phyloP scores from a whole-genome alignment of 2,113 vertebrate species.

The Perca fluviatilis region DNA sequence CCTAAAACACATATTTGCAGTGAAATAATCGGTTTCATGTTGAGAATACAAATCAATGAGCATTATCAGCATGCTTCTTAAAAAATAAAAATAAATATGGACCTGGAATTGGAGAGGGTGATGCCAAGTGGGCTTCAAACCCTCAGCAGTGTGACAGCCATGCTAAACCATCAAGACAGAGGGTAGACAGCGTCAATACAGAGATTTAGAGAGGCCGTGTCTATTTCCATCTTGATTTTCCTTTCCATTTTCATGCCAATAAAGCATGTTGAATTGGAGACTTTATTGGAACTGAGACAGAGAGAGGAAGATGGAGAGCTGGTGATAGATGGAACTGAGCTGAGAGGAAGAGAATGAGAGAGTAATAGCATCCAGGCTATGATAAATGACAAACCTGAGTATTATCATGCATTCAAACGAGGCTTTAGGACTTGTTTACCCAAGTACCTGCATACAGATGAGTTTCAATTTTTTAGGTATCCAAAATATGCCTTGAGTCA shows the following conservation, averaged over 20 bases:
- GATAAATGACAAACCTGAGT: not conserved
- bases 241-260: slow-evolving; percentile 34
- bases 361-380: not conserved
- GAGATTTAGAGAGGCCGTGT: not conserved
- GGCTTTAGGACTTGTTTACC: not conserved
- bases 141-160: not conserved
- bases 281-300: not conserved
- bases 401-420: slow-evolving; percentile 2
- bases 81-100: not conserved
- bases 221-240: not conserved
- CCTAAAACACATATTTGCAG: not conserved
- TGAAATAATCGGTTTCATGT: not conserved
- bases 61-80: not conserved
- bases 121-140: slow-evolving; percentile 9
- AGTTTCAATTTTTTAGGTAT: not conserved
- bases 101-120: not conserved
- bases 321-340: not conserved
- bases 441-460: not conserved
- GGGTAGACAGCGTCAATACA: not conserved
- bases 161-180: not conserved
- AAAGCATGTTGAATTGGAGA: slow-evolving; percentile 22
- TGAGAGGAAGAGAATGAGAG: not conserved
- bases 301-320: not conserved
- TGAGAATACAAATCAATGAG: slow-evolving; percentile 6
- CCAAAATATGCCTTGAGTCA: not conserved